These are phyloP conservation scores for Octopus sinensis DNA, from an alignment of 1,140 invertebrate genomes.

Conservation along the genomic window DNA sequence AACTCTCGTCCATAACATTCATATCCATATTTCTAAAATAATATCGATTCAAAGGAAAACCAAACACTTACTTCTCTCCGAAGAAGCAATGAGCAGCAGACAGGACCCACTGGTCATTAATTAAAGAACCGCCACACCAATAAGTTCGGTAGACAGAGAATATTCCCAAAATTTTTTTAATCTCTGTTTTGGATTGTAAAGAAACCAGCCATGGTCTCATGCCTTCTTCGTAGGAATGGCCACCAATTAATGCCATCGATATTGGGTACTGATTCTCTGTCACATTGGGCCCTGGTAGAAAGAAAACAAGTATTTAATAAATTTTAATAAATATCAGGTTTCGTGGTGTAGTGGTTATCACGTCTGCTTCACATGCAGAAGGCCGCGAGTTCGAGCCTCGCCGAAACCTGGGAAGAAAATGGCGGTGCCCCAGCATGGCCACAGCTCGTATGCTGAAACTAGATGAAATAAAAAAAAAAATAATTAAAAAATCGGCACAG, in stretches of 20 bases:
- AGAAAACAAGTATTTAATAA: too few relatives aligned
- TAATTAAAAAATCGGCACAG: too few relatives aligned
- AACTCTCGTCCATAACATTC: too few relatives aligned
- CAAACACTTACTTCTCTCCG: constrained; percentile 73
- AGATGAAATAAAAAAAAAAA: too few relatives aligned
- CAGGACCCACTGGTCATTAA: constrained; percentile 65
- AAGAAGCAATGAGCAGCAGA: constrained; percentile 70
- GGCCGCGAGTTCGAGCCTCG: too few relatives aligned
- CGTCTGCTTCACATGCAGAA: too few relatives aligned
- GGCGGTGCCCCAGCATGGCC: too few relatives aligned
- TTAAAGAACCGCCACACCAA: constrained; percentile 66
- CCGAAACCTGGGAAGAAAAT: too few relatives aligned
- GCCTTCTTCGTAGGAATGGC: background rate
- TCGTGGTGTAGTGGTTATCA: too few relatives aligned
- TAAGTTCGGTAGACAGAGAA: constrained; percentile 23
- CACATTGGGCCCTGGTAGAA: background rate
- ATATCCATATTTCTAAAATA: too few relatives aligned
- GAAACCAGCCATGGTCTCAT: constrained; percentile 29
- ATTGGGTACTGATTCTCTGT: background rate
- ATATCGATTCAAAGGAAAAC: background rate
- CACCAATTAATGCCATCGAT: background rate
- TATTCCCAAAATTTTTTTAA: background rate
- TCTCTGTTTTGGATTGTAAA: constrained; percentile 25
- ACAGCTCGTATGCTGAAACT: too few relatives aligned
- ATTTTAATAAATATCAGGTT: too few relatives aligned